Evolutionary conservation across 2,888 invertebrate species (phyloP).

Genomic region (Arrhopalites spinosus): DNA sequence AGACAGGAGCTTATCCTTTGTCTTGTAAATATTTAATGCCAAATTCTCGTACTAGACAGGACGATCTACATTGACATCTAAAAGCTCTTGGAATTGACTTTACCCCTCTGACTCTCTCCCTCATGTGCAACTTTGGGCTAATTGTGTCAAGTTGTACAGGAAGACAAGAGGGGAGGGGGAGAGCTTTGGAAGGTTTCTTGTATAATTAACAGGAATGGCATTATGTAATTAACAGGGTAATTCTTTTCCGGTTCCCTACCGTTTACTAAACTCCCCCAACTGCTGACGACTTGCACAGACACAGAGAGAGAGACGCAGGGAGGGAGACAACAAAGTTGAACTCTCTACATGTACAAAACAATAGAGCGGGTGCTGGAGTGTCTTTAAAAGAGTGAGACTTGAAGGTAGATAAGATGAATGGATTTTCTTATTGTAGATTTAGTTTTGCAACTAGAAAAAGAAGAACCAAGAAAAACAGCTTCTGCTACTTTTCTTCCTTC

Average conservation of each 20-base stretch:
- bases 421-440: slow-evolving; percentile 3
- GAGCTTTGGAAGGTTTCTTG: background rate
- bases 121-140: slow-evolving; percentile 8
- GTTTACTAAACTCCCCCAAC: background rate
- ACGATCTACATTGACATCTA: background rate
- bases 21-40: background rate
- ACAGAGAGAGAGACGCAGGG: background rate
- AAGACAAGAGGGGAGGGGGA: background rate
- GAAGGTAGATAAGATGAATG: slow-evolving; percentile 25
- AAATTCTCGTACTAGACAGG: background rate
- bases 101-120: background rate
- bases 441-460: background rate
- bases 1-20: background rate
- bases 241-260: slow-evolving; percentile 21
- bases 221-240: slow-evolving; percentile 29
- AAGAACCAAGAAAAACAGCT: slow-evolving; percentile 2
- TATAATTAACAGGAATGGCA: slow-evolving; percentile 38
- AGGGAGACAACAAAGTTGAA: background rate
- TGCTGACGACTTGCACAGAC: background rate
- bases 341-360: background rate
- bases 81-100: background rate
- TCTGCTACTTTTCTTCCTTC: no score
- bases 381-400: background rate
- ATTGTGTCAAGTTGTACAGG: slow-evolving; percentile 12
- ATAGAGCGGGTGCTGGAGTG: background rate